Conservation (phyloP, 2,888 invertebrate genomes). For the Ochropacha duplaris region DNA sequence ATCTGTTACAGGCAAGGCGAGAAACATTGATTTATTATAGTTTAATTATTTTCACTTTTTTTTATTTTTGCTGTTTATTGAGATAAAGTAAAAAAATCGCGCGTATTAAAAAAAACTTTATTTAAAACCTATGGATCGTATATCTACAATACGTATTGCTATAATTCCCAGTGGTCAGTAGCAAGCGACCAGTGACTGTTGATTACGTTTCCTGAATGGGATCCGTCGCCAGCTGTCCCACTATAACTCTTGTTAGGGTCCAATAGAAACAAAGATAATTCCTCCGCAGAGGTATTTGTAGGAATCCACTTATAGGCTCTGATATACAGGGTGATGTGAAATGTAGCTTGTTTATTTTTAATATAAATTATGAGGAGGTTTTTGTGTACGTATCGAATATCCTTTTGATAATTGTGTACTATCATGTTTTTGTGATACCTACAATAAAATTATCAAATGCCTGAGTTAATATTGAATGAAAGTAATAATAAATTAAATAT, state of each 20-base stretch:
- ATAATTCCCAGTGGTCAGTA: not conserved
- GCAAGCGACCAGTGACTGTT: not conserved
- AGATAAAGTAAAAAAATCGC: no score
- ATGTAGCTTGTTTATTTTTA: not conserved
- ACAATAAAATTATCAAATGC: no score
- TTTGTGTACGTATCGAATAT: no score
- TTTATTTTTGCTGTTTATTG: no score
- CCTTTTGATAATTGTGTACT: no score
- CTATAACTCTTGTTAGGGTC: conserved; percentile 67
- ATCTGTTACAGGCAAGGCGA: not conserved
- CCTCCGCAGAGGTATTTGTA: conserved; percentile 53
- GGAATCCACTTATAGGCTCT: conserved; percentile 51
- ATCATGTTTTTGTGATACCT: no score
- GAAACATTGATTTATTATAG: not conserved
- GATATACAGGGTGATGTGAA: conserved; percentile 41
- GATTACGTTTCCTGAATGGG: conserved; percentile 8
- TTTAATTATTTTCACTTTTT: no score
- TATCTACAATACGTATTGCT: not conserved
- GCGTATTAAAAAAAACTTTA: no score
- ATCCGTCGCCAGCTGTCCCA: conserved; percentile 54
- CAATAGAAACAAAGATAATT: conserved; percentile 67
- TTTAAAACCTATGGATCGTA: no score
- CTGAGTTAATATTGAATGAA: no score
- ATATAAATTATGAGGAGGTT: no score
- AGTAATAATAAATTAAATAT: no score